phyloP scores from a whole-genome alignment of 1,140 invertebrate genomes.

The Saxidomus purpurata region DNA sequence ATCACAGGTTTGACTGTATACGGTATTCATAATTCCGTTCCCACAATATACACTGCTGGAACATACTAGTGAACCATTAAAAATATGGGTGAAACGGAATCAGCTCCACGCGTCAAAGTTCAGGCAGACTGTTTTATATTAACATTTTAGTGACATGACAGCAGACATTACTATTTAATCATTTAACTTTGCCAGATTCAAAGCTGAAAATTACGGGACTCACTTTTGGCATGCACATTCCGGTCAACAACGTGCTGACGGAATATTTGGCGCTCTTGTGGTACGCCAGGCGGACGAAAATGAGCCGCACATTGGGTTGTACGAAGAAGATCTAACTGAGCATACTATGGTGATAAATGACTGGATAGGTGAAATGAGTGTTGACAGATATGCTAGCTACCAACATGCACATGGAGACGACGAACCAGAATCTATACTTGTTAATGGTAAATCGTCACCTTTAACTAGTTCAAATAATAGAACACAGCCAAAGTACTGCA shows the following conservation, averaged over 20 bases:
- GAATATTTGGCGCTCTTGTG: slow-evolving; percentile 86
- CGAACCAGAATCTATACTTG: slow-evolving; percentile 85
- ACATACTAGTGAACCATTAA: too few relatives aligned
- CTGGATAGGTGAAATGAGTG: slow-evolving; percentile 72
- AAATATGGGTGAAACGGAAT: too few relatives aligned
- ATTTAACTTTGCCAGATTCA: too few relatives aligned
- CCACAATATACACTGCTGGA: too few relatives aligned
- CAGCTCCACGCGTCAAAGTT: too few relatives aligned
- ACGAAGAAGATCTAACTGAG: slow-evolving; percentile 77
- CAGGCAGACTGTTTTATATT: too few relatives aligned
- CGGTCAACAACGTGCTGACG: slow-evolving; percentile 94
- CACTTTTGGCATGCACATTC: slow-evolving; percentile 97
- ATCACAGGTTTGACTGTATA: too few relatives aligned
- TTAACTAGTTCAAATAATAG: too few relatives aligned
- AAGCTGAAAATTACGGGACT: slow-evolving; percentile 89
- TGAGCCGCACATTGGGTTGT: slow-evolving; percentile 72
- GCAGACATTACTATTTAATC: too few relatives aligned
- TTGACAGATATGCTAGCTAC: slow-evolving; percentile 72
- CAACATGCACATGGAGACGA: slow-evolving; percentile 74
- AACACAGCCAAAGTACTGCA: too few relatives aligned
- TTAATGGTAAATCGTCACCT: slow-evolving; percentile 77
- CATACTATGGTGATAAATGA: slow-evolving; percentile 77
- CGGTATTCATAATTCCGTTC: too few relatives aligned
- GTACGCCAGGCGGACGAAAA: slow-evolving; percentile 67
- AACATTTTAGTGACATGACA: too few relatives aligned